phyloP scores from a whole-genome alignment of 2,888 invertebrate genomes.

The Chymomyza fuscimana region DNA sequence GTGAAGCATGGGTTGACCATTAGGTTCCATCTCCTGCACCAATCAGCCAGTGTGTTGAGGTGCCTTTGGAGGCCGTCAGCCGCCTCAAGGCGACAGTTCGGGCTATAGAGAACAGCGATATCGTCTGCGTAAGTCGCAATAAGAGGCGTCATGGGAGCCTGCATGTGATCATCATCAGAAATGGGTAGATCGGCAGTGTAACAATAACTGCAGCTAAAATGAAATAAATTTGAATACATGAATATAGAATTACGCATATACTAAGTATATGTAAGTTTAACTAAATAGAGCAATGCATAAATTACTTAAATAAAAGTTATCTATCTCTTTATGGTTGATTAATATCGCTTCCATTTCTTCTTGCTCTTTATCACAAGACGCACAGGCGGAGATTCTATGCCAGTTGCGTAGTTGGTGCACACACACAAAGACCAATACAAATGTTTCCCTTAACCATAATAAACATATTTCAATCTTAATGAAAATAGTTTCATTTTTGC shows the following conservation, averaged over 20 bases:
- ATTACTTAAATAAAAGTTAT: not conserved
- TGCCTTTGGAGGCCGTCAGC: too few relatives aligned
- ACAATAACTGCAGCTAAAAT: too few relatives aligned
- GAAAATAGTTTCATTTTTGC: conserved; percentile 68
- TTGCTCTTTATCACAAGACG: not conserved
- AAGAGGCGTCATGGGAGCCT: too few relatives aligned
- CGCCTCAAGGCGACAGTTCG: too few relatives aligned
- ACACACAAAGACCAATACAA: not conserved
- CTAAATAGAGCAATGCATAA: not conserved
- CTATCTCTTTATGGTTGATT: not conserved
- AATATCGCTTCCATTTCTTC: not conserved
- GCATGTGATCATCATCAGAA: too few relatives aligned
- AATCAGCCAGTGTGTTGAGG: too few relatives aligned
- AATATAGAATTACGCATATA: not conserved
- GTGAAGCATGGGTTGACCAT: too few relatives aligned
- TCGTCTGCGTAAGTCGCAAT: too few relatives aligned
- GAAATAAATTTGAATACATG: not conserved
- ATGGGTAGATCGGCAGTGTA: too few relatives aligned
- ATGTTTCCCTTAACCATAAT: conserved; percentile 23
- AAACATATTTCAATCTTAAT: conserved; percentile 71
- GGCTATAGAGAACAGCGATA: too few relatives aligned
- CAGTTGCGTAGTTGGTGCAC: not conserved
- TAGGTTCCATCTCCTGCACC: too few relatives aligned
- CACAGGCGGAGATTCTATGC: not conserved
- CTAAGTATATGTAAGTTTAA: not conserved